phyloP scores from a whole-genome alignment of 2,888 invertebrate species.

The Toxonevra muliebris region DNA sequence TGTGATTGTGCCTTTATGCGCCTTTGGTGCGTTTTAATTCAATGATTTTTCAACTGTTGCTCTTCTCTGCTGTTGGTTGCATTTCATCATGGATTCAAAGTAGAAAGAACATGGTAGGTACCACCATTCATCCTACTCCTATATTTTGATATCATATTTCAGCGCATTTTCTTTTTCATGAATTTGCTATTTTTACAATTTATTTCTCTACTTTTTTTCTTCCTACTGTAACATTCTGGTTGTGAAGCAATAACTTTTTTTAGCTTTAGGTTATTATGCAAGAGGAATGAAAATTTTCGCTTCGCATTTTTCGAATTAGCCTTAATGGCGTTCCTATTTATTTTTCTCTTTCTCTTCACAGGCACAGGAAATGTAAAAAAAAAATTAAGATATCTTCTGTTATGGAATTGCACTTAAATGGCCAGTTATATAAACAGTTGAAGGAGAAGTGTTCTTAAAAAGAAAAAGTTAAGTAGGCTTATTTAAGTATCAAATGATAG shows the following conservation, averaged over 20 bases:
- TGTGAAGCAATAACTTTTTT: background rate
- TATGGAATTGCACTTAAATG: too few species aligned
- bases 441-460: too few species aligned
- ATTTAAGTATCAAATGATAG: too few species aligned
- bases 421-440: too few species aligned
- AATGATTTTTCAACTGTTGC: constrained; percentile 24
- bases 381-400: too few species aligned
- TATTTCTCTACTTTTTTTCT: too few species aligned
- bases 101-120: background rate
- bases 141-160: constrained; percentile 17
- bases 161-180: constrained; percentile 15
- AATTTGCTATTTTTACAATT: constrained; percentile 6
- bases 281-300: constrained; percentile 34
- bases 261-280: background rate
- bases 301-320: constrained; percentile 31
- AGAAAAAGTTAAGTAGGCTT: too few species aligned
- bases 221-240: too few species aligned
- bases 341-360: too few species aligned
- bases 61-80: constrained; percentile 1
- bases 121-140: background rate
- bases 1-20: background rate
- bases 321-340: constrained; percentile 17
- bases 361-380: too few species aligned
- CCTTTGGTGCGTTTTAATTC: constrained; percentile 26
- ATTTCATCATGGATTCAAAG: too few species aligned